These are phyloP conservation scores for Venustoraphidia nigricollis DNA, from an alignment of 2,888 invertebrate species.

Conservation along the genomic window DNA sequence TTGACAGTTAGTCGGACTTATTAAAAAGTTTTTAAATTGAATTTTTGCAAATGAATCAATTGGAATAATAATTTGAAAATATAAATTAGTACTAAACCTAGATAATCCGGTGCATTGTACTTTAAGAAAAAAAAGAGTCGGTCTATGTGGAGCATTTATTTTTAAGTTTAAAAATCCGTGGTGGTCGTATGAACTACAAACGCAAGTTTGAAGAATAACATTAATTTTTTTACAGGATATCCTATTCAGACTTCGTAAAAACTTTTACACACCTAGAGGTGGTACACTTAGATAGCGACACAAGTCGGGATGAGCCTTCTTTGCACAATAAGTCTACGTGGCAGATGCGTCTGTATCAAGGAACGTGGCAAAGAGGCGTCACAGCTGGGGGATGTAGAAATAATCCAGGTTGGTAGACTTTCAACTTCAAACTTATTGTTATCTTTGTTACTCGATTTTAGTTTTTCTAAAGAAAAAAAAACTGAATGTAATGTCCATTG, in stretches of 20 bases:
- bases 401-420: constrained; percentile 42
- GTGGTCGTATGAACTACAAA: not conserved
- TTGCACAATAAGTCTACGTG: constrained; percentile 65
- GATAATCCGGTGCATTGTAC: too few relatives aligned
- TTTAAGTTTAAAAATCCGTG: not conserved
- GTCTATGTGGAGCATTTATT: not conserved
- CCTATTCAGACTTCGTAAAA: constrained; percentile 66
- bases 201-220: not conserved
- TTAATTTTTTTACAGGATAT: constrained; percentile 42
- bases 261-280: constrained; percentile 71
- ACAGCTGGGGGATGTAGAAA: constrained; percentile 83
- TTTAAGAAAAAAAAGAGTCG: too few relatives aligned
- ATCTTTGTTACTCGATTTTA: not conserved
- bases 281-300: constrained; percentile 75
- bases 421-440: not conserved
- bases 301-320: constrained; percentile 69
- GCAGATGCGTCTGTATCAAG: constrained; percentile 78
- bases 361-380: constrained; percentile 74
- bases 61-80: too few relatives aligned
- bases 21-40: too few relatives aligned
- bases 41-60: too few relatives aligned
- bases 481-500: too few relatives aligned
- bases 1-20: too few relatives aligned
- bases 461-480: too few relatives aligned
- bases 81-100: too few relatives aligned